Percentiles rank a stretch among this genome's conserved stretches.
Evolutionary conservation across 2,888 invertebrate genomes (phyloP).

Genomic region (Podotricha telesiphe): DNA sequence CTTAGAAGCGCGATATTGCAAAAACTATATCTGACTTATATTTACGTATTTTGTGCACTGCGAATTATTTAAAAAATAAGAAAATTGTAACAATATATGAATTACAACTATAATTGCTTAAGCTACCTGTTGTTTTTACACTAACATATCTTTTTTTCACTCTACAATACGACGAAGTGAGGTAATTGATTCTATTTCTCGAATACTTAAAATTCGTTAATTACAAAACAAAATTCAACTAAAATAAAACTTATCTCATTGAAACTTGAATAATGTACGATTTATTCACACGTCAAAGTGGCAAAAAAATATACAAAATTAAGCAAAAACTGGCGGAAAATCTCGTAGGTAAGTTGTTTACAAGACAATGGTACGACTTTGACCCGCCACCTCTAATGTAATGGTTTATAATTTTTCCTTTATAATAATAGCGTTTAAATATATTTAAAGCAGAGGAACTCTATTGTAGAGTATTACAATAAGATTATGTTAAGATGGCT

Average conservation of each 20-base stretch:
- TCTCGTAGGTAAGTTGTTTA: constrained; percentile 12
- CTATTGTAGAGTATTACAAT: too few relatives aligned
- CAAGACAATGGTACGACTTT: constrained; percentile 35
- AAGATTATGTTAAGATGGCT: too few relatives aligned
- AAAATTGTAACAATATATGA: neutral
- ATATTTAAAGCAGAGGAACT: too few relatives aligned
- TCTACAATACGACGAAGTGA: too few relatives aligned
- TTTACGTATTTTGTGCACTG: too few relatives aligned
- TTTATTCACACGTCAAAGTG: constrained; percentile 12
- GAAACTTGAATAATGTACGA: constrained; percentile 3
- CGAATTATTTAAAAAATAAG: neutral
- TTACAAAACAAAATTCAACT: neutral
- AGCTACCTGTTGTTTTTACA: neutral
- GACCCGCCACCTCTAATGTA: constrained; percentile 32
- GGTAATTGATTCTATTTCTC: neutral
- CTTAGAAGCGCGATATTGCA: too few relatives aligned
- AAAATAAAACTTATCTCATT: neutral
- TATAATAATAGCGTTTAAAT: neutral
- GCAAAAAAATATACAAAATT: constrained; percentile 18
- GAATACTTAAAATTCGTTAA: neutral
- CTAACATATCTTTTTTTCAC: neutral
- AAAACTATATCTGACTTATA: too few relatives aligned
- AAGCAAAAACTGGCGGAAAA: constrained; percentile 26
- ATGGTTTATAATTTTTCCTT: constrained; percentile 1
- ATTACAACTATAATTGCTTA: neutral